phyloP scores from a whole-genome alignment of 2,797 vertebrate species.

The Siniperca undulata region DNA sequence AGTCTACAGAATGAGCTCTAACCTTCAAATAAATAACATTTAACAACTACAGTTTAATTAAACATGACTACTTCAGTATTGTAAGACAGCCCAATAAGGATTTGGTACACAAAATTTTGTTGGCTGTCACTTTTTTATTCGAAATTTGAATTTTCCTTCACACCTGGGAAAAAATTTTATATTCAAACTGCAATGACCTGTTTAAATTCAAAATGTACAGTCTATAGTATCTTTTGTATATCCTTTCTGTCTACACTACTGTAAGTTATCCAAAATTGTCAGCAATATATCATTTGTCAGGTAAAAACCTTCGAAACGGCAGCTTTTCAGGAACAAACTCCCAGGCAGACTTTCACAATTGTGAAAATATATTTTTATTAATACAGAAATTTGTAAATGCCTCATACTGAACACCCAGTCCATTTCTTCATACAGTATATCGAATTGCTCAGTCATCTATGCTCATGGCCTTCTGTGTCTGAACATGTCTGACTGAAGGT shows the following conservation, averaged over 20 bases:
- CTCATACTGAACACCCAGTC: background rate
- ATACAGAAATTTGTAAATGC: no score
- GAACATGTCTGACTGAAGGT: conserved; percentile 17
- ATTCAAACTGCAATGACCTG: no score
- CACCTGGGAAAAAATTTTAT: no score
- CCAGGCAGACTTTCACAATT: conserved; percentile 2
- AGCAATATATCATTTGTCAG: background rate
- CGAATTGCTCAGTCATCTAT: background rate
- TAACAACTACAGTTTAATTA: no score
- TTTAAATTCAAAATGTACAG: no score
- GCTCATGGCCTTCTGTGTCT: background rate
- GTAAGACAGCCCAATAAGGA: no score
- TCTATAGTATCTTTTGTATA: background rate
- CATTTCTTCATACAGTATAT: background rate
- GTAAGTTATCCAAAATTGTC: background rate
- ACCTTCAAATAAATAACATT: background rate
- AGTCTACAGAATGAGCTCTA: background rate
- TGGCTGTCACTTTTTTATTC: background rate
- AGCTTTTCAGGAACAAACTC: background rate
- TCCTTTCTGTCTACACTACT: no score
- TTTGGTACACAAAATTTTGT: no score
- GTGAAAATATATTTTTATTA: background rate
- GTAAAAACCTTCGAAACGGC: background rate
- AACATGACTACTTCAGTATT: no score
- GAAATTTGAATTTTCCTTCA: no score